A percentile compares a stretch with the other conserved stretches of the same genome.
phyloP scores from a whole-genome alignment of 2,888 invertebrate species.

The Tetropium fuscum region DNA sequence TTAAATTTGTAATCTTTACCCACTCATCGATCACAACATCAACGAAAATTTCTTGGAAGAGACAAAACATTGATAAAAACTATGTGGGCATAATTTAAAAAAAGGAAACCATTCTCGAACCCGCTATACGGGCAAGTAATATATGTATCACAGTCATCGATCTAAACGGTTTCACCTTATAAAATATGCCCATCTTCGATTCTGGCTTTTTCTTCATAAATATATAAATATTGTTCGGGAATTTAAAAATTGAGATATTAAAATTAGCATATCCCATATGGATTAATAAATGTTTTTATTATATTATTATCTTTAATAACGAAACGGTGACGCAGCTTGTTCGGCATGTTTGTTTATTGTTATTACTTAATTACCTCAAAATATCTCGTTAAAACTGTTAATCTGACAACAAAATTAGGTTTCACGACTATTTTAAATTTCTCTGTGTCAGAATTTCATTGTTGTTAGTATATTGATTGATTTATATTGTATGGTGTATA shows the following conservation, averaged over 20 bases:
- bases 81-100: constrained; percentile 16
- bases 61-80: constrained; percentile 11
- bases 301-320: neutral
- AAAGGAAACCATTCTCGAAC: constrained; percentile 1
- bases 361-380: constrained; percentile 22
- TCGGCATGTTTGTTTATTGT: constrained; percentile 15
- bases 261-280: constrained; percentile 12
- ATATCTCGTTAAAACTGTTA: constrained; percentile 3
- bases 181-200: constrained; percentile 18
- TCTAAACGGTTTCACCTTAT: constrained; percentile 12
- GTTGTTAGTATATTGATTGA: constrained; percentile 10
- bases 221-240: neutral
- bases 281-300: neutral
- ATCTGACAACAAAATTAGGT: neutral
- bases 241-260: neutral
- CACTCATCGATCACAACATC: constrained; percentile 11
- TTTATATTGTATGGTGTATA: too few species aligned
- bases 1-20: too few species aligned
- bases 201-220: constrained; percentile 10
- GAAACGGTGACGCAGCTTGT: neutral
- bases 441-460: neutral
- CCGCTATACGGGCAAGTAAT: constrained; percentile 20
- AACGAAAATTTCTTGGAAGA: constrained; percentile 10
- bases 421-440: constrained; percentile 9
- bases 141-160: constrained; percentile 17